These are phyloP conservation scores for Sebastes iracundus DNA, from an alignment of 2,797 vertebrate species.

Conservation along the genomic window DNA sequence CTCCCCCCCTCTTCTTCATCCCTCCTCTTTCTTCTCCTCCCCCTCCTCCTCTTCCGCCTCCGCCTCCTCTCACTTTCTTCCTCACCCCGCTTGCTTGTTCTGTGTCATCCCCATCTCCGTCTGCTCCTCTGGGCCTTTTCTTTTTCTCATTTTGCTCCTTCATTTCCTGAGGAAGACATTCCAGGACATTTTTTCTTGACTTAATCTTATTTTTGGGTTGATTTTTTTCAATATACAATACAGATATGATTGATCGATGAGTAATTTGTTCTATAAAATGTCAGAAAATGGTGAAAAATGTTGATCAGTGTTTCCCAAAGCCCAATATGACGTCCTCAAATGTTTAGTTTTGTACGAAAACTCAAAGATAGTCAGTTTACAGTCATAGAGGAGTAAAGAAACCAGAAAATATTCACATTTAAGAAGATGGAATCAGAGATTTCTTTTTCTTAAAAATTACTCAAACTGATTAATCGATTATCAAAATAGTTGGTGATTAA, in stretches of 20 bases:
- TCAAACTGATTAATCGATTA: no score
- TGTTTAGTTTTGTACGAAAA: no score
- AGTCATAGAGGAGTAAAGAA: no score
- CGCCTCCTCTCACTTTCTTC: slow-evolving; percentile 83
- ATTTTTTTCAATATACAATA: background rate
- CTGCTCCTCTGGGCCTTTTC: slow-evolving; percentile 84
- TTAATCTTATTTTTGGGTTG: background rate
- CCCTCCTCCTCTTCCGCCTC: slow-evolving; percentile 7
- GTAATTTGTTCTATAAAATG: no score
- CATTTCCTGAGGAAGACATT: slow-evolving; percentile 85
- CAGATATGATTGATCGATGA: background rate
- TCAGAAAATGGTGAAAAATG: no score
- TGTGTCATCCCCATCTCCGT: slow-evolving; percentile 78
- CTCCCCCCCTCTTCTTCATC: slow-evolving; percentile 56
- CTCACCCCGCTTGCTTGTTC: slow-evolving; percentile 83
- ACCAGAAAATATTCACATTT: no score
- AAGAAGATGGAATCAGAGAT: no score
- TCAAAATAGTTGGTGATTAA: no score
- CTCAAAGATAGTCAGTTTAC: no score
- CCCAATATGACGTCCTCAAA: no score
- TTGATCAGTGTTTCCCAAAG: no score
- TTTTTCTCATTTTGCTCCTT: slow-evolving; percentile 92
- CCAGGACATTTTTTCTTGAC: background rate
- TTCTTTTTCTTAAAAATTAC: no score
- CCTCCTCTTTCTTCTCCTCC: slow-evolving; percentile 25